Evolutionary conservation across 2,888 invertebrate genomes (phyloP).

Genomic region (Phengaris alcon): DNA sequence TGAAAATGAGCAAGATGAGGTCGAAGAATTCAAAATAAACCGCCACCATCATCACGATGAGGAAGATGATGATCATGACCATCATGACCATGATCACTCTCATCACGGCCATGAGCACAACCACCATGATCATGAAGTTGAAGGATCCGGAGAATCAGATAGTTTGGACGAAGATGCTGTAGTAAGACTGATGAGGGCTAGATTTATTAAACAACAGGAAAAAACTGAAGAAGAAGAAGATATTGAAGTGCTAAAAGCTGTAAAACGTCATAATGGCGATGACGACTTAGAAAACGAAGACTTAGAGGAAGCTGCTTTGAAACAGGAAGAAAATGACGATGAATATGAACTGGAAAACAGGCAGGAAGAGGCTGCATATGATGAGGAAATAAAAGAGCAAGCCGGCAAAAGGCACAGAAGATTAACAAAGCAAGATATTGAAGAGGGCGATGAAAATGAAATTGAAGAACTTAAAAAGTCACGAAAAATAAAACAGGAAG

Average conservation of each 20-base stretch:
- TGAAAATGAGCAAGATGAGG: conserved; percentile 32
- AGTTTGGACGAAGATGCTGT: conserved; percentile 29
- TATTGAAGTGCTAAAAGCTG: background rate
- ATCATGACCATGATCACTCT: background rate
- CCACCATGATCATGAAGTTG: conserved; percentile 37
- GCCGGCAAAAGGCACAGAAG: too few species aligned
- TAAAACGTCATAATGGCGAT: conserved; percentile 25
- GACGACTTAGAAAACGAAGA: conserved; percentile 35
- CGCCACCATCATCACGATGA: conserved; percentile 32
- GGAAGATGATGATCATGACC: conserved; percentile 32
- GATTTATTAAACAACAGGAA: conserved; percentile 26
- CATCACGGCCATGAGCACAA: conserved; percentile 20
- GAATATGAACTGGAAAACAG: conserved; percentile 32
- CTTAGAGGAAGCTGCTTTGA: conserved; percentile 40
- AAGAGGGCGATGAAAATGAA: background rate
- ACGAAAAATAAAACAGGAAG: conserved; percentile 28
- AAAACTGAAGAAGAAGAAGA: conserved; percentile 29
- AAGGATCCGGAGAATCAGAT: conserved; percentile 37
- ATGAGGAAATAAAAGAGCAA: background rate
- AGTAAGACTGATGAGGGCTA: conserved; percentile 28
- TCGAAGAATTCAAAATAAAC: conserved; percentile 31
- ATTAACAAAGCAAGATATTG: too few species aligned
- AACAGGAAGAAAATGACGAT: conserved; percentile 32
- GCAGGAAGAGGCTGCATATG: conserved; percentile 1
- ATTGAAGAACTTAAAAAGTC: background rate